Conservation (phyloP, 2,888 invertebrate species). For the Caenorhabditis sp. region DNA sequence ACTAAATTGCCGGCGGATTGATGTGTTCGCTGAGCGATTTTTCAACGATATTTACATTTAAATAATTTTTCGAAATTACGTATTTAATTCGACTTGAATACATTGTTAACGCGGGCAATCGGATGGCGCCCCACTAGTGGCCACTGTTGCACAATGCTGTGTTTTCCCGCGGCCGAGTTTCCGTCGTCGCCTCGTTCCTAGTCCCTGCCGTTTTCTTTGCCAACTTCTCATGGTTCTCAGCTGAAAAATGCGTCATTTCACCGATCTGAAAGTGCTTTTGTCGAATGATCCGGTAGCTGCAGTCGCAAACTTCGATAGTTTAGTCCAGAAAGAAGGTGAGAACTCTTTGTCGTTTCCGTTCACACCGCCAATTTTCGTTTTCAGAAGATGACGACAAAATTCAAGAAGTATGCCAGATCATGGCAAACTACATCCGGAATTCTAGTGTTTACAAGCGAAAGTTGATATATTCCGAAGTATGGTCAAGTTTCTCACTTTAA, state of each 20-base stretch:
- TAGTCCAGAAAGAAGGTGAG: slow-evolving; percentile 14
- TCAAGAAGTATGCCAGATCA: slow-evolving; percentile 3
- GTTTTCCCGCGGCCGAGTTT: background rate
- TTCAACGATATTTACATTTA: too few relatives aligned
- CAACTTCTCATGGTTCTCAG: background rate
- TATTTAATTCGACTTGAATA: too few relatives aligned
- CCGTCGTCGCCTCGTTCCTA: background rate
- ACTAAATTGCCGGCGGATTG: too few relatives aligned
- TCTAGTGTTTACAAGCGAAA: slow-evolving; percentile 26
- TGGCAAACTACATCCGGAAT: slow-evolving; percentile 36
- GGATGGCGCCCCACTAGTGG: too few relatives aligned
- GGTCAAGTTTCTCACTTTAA: too few relatives aligned
- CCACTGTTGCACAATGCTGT: too few relatives aligned
- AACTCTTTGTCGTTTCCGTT: too few relatives aligned
- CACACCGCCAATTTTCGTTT: background rate
- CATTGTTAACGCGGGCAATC: too few relatives aligned
- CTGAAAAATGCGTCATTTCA: slow-evolving; percentile 17
- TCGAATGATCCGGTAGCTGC: slow-evolving; percentile 8
- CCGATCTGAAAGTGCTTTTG: slow-evolving; percentile 20
- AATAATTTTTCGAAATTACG: too few relatives aligned
- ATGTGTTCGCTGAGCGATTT: too few relatives aligned
- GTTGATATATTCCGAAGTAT: background rate
- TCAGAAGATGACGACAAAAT: slow-evolving; percentile 13
- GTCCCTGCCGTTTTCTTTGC: slow-evolving; percentile 4
- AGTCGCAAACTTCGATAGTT: background rate